A percentile compares a stretch with the other conserved stretches of the same genome.
Conservation (phyloP, 2,113 vertebrate genomes). For the Vicugna pacos region DNA sequence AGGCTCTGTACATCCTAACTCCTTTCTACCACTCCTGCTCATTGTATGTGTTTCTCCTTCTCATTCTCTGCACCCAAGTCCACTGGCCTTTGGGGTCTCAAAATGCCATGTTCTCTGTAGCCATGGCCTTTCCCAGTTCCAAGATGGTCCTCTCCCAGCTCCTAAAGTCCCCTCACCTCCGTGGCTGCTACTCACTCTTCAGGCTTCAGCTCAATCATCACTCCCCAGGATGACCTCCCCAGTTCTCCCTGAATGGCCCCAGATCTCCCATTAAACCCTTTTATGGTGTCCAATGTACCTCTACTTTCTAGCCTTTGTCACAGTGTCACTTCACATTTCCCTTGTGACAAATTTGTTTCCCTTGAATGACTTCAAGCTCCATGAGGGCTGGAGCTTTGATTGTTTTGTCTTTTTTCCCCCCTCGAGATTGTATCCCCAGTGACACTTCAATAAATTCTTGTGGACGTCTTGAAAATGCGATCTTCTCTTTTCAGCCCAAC, state of each 20-base stretch:
- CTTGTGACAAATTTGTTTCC: neutral
- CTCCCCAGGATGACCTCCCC: neutral
- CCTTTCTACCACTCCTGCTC: neutral
- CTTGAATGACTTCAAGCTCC: neutral
- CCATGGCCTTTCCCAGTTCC: neutral
- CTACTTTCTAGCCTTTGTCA: neutral
- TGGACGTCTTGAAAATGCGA: slow-evolving; percentile 5
- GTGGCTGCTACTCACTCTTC: neutral
- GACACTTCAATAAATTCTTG: neutral
- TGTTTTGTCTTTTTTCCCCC: neutral
- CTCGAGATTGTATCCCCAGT: neutral
- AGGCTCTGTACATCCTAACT: neutral
- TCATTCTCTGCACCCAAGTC: neutral
- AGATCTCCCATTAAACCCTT: too few relatives aligned
- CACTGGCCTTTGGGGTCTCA: neutral
- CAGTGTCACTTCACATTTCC: neutral
- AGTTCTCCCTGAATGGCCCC: neutral
- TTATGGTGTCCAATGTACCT: neutral
- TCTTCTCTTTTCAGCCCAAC: neutral
- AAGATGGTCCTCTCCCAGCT: neutral
- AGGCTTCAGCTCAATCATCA: neutral
- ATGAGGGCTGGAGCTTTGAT: neutral
- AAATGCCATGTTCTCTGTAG: neutral
- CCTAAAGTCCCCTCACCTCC: neutral
- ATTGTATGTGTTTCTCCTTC: neutral